Percentiles rank a stretch among this genome's conserved stretches.
Evolutionary conservation across 2,113 vertebrate genomes (phyloP).

Genomic region (Podarcis cretensis): DNA sequence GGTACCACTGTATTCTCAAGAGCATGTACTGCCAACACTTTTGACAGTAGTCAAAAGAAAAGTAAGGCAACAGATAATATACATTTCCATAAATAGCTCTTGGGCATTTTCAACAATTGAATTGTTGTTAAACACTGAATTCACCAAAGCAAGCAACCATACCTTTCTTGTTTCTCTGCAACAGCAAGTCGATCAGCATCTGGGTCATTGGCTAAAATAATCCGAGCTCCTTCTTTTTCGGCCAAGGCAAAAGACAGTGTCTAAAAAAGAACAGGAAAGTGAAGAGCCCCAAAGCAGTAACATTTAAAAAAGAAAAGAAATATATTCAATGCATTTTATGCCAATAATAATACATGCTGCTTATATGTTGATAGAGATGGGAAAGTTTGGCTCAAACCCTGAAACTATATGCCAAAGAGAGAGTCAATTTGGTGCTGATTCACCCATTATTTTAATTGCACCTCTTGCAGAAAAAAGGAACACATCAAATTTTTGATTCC

Average conservation of each 20-base stretch:
- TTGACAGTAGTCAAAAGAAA: background rate
- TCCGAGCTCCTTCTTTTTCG: constrained; percentile 85
- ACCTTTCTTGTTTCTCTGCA: constrained; percentile 93
- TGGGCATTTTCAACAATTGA: background rate
- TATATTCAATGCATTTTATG: background rate
- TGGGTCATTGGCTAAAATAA: constrained; percentile 95
- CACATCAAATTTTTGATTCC: background rate
- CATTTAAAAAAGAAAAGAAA: background rate
- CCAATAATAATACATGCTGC: background rate
- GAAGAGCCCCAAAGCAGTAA: background rate
- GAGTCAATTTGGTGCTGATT: background rate
- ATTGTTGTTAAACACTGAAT: background rate
- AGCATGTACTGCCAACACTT: background rate
- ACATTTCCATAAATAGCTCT: background rate
- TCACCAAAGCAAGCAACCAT: background rate
- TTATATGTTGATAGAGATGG: background rate
- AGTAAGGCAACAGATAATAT: background rate
- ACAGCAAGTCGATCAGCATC: constrained; percentile 95
- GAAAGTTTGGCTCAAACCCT: background rate
- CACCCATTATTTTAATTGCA: background rate
- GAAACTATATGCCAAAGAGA: background rate
- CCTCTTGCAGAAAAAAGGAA: background rate
- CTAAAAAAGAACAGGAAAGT: constrained; percentile 74
- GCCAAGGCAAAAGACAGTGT: constrained; percentile 93
- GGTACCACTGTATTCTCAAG: background rate